Percentiles rank a stretch among this genome's conserved stretches.
These are phyloP conservation scores for Plebejus melissa DNA, from an alignment of 2,888 invertebrate genomes.

Conservation along the genomic window DNA sequence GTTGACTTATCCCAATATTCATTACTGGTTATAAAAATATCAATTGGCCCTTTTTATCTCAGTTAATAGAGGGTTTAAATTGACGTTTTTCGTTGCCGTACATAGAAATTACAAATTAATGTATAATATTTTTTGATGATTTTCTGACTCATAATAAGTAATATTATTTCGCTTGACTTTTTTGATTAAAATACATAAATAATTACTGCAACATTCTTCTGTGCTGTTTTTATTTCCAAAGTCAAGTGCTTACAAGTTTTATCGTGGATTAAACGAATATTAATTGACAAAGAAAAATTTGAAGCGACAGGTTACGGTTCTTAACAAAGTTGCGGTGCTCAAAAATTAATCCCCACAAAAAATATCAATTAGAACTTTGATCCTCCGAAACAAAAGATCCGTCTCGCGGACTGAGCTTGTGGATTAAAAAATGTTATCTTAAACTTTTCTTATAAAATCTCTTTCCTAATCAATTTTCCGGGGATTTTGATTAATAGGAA, in stretches of 20 bases:
- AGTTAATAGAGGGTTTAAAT: not conserved
- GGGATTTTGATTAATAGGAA: not conserved
- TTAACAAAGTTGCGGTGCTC: not conserved
- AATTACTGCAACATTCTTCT: no score
- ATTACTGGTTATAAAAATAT: conserved; percentile 14
- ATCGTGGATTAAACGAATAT: not conserved
- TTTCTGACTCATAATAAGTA: no score
- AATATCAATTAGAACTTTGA: conserved; percentile 24
- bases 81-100: not conserved
- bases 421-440: not conserved
- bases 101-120: not conserved
- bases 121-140: no score
- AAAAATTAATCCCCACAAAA: conserved; percentile 1
- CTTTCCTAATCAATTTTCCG: not conserved
- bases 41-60: not conserved
- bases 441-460: not conserved
- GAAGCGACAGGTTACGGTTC: not conserved
- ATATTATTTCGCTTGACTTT: no score
- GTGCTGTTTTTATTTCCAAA: not conserved
- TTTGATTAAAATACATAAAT: no score
- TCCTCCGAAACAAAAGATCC: conserved; percentile 12
- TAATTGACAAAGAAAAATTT: not conserved
- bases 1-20: conserved; percentile 16
- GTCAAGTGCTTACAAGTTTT: not conserved
- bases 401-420: not conserved